Evolutionary conservation across 1,140 invertebrate species (phyloP).

Genomic region (Lordiphosa stackelbergi): DNA sequence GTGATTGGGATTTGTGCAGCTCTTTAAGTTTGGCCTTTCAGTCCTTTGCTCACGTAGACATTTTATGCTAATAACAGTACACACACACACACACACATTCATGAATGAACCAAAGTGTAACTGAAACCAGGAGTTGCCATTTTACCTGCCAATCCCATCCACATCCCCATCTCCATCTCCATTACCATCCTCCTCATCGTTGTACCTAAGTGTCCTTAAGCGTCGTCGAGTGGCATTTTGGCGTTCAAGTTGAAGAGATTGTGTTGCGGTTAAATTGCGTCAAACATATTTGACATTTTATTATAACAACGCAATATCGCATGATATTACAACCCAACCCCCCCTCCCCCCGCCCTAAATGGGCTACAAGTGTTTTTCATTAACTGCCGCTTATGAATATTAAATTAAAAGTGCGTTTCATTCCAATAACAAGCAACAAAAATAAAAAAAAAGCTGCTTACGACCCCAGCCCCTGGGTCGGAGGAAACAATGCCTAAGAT

Average conservation of each 20-base stretch:
- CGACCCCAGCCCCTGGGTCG: background rate
- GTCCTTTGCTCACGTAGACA: constrained; percentile 38
- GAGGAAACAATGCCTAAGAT: constrained; percentile 44
- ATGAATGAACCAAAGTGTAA: constrained; percentile 16
- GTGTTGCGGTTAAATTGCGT: constrained; percentile 72
- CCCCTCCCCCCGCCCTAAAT: constrained; percentile 24
- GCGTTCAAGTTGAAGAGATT: constrained; percentile 38
- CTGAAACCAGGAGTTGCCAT: constrained; percentile 42
- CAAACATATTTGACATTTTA: constrained; percentile 75
- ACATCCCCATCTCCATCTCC: background rate
- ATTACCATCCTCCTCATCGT: constrained; percentile 3
- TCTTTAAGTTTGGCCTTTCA: constrained; percentile 39
- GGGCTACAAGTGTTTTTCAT: constrained; percentile 69
- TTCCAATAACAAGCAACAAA: constrained; percentile 17
- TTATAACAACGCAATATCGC: constrained; percentile 51
- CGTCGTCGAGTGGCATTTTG: constrained; percentile 49
- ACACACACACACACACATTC: constrained; percentile 9
- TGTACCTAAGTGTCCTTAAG: constrained; percentile 65
- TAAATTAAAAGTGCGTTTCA: constrained; percentile 58
- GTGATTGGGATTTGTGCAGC: constrained; percentile 16
- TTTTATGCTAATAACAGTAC: constrained; percentile 66
- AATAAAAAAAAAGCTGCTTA: constrained; percentile 37
- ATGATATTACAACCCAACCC: constrained; percentile 1
- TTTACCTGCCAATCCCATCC: constrained; percentile 50
- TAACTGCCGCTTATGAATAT: constrained; percentile 74